Percentiles rank a stretch among this genome's conserved stretches.
phyloP scores from a whole-genome alignment of 2,888 invertebrate genomes.

The Epinotia nisella region DNA sequence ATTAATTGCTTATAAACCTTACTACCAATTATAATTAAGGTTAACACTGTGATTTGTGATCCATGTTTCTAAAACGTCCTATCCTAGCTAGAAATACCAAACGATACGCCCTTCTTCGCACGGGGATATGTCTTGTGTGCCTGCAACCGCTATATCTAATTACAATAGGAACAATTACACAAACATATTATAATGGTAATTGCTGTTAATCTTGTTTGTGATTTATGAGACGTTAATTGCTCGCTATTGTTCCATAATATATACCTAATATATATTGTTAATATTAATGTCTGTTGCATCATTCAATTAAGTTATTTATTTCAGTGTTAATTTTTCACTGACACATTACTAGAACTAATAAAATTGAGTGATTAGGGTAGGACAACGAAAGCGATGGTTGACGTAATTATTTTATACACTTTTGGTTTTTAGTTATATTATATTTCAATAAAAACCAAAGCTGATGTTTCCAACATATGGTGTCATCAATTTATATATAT shows the following conservation, averaged over 20 bases:
- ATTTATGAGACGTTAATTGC: slow-evolving; percentile 58
- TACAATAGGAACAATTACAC: slow-evolving; percentile 2
- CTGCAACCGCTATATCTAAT: slow-evolving; percentile 7
- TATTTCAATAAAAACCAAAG: too few relatives aligned
- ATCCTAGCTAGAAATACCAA: background rate
- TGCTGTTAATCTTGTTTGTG: slow-evolving; percentile 54
- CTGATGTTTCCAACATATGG: too few relatives aligned
- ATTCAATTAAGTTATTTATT: background rate
- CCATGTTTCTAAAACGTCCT: background rate
- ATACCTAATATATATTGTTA: slow-evolving; percentile 51
- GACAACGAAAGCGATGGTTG: too few relatives aligned
- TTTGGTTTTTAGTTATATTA: too few relatives aligned
- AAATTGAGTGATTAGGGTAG: too few relatives aligned
- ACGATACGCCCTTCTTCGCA: background rate
- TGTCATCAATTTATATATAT: too few relatives aligned
- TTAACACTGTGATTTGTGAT: background rate
- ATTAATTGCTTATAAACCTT: background rate
- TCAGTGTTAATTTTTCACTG: too few relatives aligned
- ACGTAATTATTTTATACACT: too few relatives aligned
- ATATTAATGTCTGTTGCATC: background rate
- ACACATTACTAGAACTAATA: too few relatives aligned
- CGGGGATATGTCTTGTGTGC: background rate
- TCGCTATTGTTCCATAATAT: slow-evolving; percentile 56
- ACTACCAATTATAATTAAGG: background rate
- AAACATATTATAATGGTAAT: slow-evolving; percentile 42